Conservation (phyloP, 2,888 invertebrate species). For the Leptinotarsa rubiginosa region DNA sequence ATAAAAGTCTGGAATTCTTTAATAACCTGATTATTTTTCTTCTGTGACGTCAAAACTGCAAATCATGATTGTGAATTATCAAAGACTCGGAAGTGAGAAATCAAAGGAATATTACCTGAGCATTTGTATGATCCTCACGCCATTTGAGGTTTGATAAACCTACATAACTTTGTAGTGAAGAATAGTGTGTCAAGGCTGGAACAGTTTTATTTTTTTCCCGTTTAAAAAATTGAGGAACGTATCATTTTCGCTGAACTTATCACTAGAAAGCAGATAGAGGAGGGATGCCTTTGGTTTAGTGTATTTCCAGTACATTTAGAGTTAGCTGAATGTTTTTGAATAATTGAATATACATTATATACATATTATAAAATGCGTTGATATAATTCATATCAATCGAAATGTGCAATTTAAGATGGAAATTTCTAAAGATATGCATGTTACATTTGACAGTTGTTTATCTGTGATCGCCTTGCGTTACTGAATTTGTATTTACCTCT, state of each 20-base stretch:
- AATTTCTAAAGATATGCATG: constrained; percentile 65
- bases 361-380: constrained; percentile 66
- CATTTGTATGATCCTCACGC: too few species aligned
- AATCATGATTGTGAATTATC: too few species aligned
- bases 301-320: constrained; percentile 62
- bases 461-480: constrained; percentile 66
- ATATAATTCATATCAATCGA: constrained; percentile 67
- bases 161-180: too few species aligned
- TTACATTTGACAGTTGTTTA: constrained; percentile 67
- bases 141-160: too few species aligned
- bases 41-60: too few species aligned
- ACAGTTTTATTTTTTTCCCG: not conserved
- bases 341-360: constrained; percentile 67
- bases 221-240: not conserved
- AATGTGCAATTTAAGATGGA: constrained; percentile 66
- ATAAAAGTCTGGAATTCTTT: not conserved
- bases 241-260: constrained; percentile 1
- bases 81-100: too few species aligned
- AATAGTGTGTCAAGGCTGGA: too few species aligned
- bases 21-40: not conserved
- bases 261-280: constrained; percentile 15
- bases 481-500: constrained; percentile 54
- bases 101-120: too few species aligned
- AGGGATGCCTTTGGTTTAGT: constrained; percentile 47
- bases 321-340: constrained; percentile 67